Evolutionary conservation across 30 jellyfish, hydroid and myxozoan species (phyloP), one percentile per base, ranked within the genome.

Genomic region (Phacellophora camtschatica): DNA sequence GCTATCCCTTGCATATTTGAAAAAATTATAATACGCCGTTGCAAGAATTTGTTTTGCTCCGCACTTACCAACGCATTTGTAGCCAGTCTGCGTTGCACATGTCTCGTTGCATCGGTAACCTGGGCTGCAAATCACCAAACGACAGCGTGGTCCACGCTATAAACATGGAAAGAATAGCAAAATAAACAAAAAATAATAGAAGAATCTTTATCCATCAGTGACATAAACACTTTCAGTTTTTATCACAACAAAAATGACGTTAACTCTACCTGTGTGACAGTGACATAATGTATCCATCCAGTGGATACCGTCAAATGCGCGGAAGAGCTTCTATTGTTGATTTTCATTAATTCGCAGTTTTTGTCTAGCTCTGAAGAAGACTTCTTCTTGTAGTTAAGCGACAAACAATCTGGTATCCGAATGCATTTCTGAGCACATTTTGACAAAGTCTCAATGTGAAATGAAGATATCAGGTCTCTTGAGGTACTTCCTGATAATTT

Each of bases 201-300:
- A n/a, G n/a, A n/a, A n/a, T n/a, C n/a, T n/a, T n/a, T n/a, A n/a
- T n/a, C n/a, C n/a, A n/a, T n/a, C n/a, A n/a, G n/a, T n/a, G n/a
- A n/a, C n/a, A n/a, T n/a, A n/a, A n/a, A n/a, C n/a, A n/a, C n/a
- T n/a, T n/a, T n/a, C n/a, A n/a, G n/a, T n/a, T n/a, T n/a, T n/a
- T n/a, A n/a, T n/a, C n/a, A n/a, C n/a, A n/a, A n/a, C n/a, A n/a
- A n/a, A n/a, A n/a, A n/a, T n/a, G n/a, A n/a, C n/a, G n/a, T n/a
- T n/a, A n/a, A n/a, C n/a, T n/a, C n/a, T 9, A 57, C 72, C 72
- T 57, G 72, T 5, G 28, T 32, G 6, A 36, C 25, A 10, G 76
- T 51, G 27, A 28, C 76, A 12, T 11, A 29, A 29, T 62, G 76
- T 6, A 24, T 32, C 76, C 76, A 62, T 29, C 76, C 76, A 23